Evolutionary conservation across 1,140 invertebrate species (phyloP).

Genomic region (Uloborus diversus): DNA sequence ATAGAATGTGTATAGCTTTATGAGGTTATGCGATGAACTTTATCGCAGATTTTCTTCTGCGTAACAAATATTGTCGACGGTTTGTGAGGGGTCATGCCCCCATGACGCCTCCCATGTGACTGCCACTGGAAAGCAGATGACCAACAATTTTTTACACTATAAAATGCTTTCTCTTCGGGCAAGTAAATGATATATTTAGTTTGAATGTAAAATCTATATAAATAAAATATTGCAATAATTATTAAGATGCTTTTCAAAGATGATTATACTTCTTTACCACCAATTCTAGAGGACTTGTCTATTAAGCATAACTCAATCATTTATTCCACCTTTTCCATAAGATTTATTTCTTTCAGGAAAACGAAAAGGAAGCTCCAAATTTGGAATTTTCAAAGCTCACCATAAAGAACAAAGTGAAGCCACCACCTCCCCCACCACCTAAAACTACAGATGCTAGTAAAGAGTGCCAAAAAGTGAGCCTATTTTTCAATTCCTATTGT

Average conservation of each 20-base stretch:
- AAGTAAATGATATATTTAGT: background rate
- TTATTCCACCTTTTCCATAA: too few relatives aligned
- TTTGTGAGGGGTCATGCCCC: too few relatives aligned
- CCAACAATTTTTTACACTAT: too few relatives aligned
- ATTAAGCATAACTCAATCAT: background rate
- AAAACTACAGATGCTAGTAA: slow-evolving; percentile 21
- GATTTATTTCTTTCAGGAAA: background rate
- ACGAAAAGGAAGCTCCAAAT: background rate
- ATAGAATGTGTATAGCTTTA: too few relatives aligned
- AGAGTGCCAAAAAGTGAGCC: slow-evolving; percentile 49
- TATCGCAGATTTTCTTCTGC: too few relatives aligned
- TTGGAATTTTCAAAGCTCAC: background rate
- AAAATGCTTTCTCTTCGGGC: too few relatives aligned
- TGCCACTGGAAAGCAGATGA: too few relatives aligned
- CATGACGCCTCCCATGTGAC: too few relatives aligned
- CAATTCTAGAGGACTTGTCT: background rate
- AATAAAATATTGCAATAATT: background rate
- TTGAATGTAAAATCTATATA: background rate
- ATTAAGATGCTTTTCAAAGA: background rate
- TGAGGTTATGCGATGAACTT: too few relatives aligned
- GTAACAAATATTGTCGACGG: too few relatives aligned
- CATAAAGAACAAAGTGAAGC: slow-evolving; percentile 9
- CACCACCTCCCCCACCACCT: slow-evolving; percentile 32
- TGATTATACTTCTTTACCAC: background rate
- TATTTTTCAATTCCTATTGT: background rate